Conservation (phyloP, 2,888 invertebrate species). For the Acheta domesticus region DNA sequence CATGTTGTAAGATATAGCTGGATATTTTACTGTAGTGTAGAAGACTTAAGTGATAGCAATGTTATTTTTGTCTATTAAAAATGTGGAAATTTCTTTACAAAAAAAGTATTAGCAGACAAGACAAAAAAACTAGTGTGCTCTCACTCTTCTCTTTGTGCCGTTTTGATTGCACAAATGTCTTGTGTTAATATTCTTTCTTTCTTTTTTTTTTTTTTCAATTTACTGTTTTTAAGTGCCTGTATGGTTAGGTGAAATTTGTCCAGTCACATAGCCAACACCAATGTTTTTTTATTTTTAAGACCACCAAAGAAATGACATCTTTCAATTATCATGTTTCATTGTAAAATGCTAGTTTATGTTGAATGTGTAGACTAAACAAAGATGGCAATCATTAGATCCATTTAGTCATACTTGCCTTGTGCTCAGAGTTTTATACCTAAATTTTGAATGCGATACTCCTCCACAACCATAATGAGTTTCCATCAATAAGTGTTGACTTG, state of each 20-base stretch:
- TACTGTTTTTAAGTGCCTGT: conserved; percentile 39
- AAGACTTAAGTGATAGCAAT: conserved; percentile 26
- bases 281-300: conserved; percentile 37
- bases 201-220: conserved; percentile 22
- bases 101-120: conserved; percentile 20
- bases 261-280: conserved; percentile 33
- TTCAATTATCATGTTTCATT: conserved; percentile 7
- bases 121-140: conserved; percentile 28
- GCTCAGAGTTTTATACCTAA: conserved; percentile 5
- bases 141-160: conserved; percentile 28
- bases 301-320: conserved; percentile 7
- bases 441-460: background rate
- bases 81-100: conserved; percentile 26
- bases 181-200: conserved; percentile 24
- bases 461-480: conserved; percentile 5
- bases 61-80: conserved; percentile 29
- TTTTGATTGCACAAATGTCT: conserved; percentile 34
- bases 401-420: conserved; percentile 18
- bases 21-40: conserved; percentile 7
- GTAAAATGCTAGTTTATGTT: background rate
- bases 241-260: conserved; percentile 36
- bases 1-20: conserved; percentile 21
- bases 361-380: conserved; percentile 18
- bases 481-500: background rate
- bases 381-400: conserved; percentile 11